A percentile compares a stretch with the other conserved stretches of the same genome.
These are phyloP conservation scores for Mormoops blainvillei DNA, from an alignment of 2,113 vertebrate genomes.

Conservation along the genomic window DNA sequence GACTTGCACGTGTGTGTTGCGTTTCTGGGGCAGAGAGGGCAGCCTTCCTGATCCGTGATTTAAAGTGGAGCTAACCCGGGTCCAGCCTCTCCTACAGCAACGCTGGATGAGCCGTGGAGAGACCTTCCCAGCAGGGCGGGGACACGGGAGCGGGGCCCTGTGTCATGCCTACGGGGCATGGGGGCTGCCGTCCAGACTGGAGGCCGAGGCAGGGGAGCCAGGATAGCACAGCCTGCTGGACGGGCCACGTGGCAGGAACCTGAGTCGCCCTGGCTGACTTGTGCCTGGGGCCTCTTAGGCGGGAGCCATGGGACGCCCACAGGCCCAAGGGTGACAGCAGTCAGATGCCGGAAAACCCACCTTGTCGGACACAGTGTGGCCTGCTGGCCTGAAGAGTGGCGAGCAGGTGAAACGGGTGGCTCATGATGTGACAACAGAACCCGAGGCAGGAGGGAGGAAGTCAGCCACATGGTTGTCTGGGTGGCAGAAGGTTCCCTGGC, in stretches of 20 bases:
- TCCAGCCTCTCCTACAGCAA: background rate
- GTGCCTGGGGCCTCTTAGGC: too few relatives aligned
- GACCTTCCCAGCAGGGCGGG: background rate
- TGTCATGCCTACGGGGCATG: fast-evolving
- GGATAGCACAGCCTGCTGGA: background rate
- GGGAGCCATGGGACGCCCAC: fast-evolving
- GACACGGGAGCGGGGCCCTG: background rate
- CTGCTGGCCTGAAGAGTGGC: fast-evolving
- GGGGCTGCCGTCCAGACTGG: fast-evolving
- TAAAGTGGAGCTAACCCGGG: background rate
- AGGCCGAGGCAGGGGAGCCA: too few relatives aligned
- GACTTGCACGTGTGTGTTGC: background rate
- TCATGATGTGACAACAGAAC: background rate
- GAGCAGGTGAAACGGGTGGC: background rate
- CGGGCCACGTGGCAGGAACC: background rate
- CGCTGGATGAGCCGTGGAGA: fast-evolving
- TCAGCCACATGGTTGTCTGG: background rate
- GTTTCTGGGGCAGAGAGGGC: background rate
- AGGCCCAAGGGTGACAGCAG: too few relatives aligned
- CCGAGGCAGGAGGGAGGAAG: background rate
- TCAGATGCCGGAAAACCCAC: background rate
- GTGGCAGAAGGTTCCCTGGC: background rate
- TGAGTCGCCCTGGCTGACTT: fast-evolving
- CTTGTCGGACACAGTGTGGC: fast-evolving
- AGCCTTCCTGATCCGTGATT: background rate